Evolutionary conservation across 1,140 invertebrate species (phyloP).

Genomic region (Pseudachorutes palmiensis): DNA sequence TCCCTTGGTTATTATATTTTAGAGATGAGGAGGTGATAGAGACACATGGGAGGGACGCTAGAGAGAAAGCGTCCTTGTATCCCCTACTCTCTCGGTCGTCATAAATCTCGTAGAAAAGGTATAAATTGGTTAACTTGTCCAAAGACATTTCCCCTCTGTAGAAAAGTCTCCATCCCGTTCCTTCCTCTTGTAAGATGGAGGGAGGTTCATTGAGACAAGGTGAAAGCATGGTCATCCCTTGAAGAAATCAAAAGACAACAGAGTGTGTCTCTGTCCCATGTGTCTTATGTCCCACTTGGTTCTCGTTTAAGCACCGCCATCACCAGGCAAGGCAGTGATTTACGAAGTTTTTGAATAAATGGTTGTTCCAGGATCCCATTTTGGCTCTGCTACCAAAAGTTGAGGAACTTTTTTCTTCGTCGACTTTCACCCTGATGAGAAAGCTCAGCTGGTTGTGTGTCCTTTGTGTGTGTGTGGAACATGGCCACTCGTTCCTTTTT

Average conservation of each 20-base stretch:
- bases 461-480: too few relatives aligned
- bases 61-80: not conserved
- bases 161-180: not conserved
- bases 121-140: not conserved
- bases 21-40: not conserved
- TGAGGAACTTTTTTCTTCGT: not conserved
- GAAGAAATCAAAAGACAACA: not conserved
- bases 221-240: not conserved
- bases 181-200: not conserved
- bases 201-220: not conserved
- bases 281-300: not conserved
- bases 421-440: not conserved
- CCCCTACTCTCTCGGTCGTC: not conserved
- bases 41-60: not conserved
- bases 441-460: too few relatives aligned
- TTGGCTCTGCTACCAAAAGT: not conserved
- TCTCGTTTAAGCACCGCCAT: not conserved
- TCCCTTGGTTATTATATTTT: not conserved
- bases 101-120: not conserved
- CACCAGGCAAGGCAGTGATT: not conserved
- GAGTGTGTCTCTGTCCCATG: not conserved
- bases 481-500: too few relatives aligned
- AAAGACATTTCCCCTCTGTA: not conserved
- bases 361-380: not conserved
- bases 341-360: not conserved